A percentile compares a stretch with the other conserved stretches of the same genome.
phyloP scores from a whole-genome alignment of 1,140 invertebrate species.

The Diorhabda elongata region DNA sequence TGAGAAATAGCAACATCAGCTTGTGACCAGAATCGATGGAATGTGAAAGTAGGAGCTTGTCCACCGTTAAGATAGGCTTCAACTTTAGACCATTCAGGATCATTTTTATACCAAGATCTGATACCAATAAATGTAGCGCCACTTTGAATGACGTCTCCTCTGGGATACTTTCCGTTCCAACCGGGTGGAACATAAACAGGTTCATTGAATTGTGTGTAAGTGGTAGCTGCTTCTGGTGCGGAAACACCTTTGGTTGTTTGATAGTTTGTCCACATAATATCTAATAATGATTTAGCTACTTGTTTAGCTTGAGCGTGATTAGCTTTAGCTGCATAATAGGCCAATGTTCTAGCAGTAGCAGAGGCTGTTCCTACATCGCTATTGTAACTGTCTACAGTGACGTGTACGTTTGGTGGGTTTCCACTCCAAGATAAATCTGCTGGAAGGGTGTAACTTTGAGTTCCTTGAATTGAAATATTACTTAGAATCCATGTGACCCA shows the following conservation, averaged over 20 bases:
- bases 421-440: not conserved
- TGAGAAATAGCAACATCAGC: slow-evolving; percentile 22
- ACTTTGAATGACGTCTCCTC: slow-evolving; percentile 19
- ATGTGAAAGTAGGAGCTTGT: slow-evolving; percentile 11
- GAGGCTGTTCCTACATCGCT: slow-evolving; percentile 3
- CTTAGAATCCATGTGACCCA: slow-evolving; percentile 15
- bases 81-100: slow-evolving; percentile 20
- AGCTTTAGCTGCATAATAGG: slow-evolving; percentile 14
- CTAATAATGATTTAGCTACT: slow-evolving; percentile 4
- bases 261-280: slow-evolving; percentile 7
- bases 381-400: not conserved
- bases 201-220: slow-evolving; percentile 21
- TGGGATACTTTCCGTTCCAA: slow-evolving; percentile 25
- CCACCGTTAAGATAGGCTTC: slow-evolving; percentile 22
- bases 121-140: slow-evolving; percentile 18
- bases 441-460: not conserved
- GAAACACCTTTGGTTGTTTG: slow-evolving; percentile 7
- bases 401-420: not conserved
- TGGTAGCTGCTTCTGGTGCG: slow-evolving; percentile 1
- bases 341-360: slow-evolving; percentile 7
- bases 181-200: slow-evolving; percentile 26
- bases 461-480: slow-evolving; percentile 20
- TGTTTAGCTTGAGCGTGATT: slow-evolving; percentile 5
- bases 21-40: slow-evolving; percentile 25
- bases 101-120: slow-evolving; percentile 22